phyloP scores from a whole-genome alignment of 30 jellyfish, hydroid and myxozoan species.

The Aurelia sp. region DNA sequence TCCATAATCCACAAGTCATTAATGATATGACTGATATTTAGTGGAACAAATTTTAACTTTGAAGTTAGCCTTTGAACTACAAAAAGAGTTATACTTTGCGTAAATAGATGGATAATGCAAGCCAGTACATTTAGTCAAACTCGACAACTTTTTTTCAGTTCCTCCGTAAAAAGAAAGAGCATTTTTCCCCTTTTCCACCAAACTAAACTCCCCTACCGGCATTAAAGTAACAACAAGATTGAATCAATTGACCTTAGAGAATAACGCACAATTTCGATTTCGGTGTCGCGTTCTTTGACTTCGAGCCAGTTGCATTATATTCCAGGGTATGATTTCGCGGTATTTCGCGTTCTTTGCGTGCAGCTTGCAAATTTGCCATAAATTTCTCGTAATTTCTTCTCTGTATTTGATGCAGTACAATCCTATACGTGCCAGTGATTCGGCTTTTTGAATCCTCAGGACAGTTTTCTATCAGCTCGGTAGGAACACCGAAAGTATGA shows the following conservation, averaged over 20 bases:
- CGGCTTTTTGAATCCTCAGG: conserved; percentile 70
- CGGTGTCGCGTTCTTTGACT: conserved; percentile 37
- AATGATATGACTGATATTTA: too few species aligned
- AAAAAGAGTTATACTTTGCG: too few species aligned
- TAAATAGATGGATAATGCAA: too few species aligned
- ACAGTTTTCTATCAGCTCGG: conserved; percentile 60
- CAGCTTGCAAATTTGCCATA: conserved; percentile 67
- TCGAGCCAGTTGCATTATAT: conserved; percentile 35
- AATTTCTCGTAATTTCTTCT: conserved; percentile 68
- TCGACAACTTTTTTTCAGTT: too few species aligned
- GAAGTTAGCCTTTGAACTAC: too few species aligned
- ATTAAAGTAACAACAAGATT: too few species aligned
- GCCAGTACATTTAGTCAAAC: too few species aligned
- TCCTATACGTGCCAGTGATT: conserved; percentile 92
- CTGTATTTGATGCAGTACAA: conserved; percentile 86
- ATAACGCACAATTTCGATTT: conserved; percentile 86
- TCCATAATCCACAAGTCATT: too few species aligned
- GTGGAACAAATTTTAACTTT: too few species aligned
- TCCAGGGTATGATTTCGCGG: conserved; percentile 52
- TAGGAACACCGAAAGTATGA: conserved; percentile 72
- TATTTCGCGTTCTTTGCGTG: conserved; percentile 55
- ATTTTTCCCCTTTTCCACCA: too few species aligned
- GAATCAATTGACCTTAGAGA: conserved; percentile 14
- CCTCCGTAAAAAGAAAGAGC: too few species aligned
- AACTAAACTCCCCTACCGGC: too few species aligned